phyloP scores from a whole-genome alignment of 1,140 invertebrate species.

The Drosophila navojoa region DNA sequence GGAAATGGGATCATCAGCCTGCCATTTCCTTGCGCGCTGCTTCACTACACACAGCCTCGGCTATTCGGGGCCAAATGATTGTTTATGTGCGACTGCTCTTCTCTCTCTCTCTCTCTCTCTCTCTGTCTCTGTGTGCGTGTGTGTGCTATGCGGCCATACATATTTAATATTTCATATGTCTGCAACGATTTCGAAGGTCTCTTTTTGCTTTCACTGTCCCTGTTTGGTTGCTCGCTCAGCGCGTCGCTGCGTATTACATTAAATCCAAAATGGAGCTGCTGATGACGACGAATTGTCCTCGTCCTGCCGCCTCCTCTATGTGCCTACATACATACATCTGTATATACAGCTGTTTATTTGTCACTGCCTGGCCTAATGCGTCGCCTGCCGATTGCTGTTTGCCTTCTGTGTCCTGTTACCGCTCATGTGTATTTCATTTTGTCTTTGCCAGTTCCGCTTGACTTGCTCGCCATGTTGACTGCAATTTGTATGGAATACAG shows the following conservation, averaged over 20 bases:
- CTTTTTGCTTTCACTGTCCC: slow-evolving; percentile 43
- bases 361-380: slow-evolving; percentile 70
- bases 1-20: slow-evolving; percentile 84
- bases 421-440: slow-evolving; percentile 80
- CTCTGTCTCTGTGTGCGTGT: slow-evolving; percentile 20
- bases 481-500: slow-evolving; percentile 73
- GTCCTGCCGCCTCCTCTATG: slow-evolving; percentile 28
- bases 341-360: slow-evolving; percentile 68
- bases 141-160: slow-evolving; percentile 56
- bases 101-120: no score
- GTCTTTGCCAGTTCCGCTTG: slow-evolving; percentile 77
- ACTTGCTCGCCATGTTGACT: slow-evolving; percentile 79
- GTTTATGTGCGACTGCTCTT: slow-evolving; percentile 57
- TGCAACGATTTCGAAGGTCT: slow-evolving; percentile 77
- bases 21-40: slow-evolving; percentile 77
- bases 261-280: slow-evolving; percentile 81
- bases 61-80: slow-evolving; percentile 75
- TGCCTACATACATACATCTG: no score
- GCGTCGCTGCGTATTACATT: slow-evolving; percentile 79
- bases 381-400: slow-evolving; percentile 36
- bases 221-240: slow-evolving; percentile 39
- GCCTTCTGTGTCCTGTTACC: slow-evolving; percentile 48
- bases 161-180: slow-evolving; percentile 83
- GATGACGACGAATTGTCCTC: slow-evolving; percentile 80
- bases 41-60: slow-evolving; percentile 69